Conservation (phyloP, 64 coral and sea anemone species). For the Montipora capricornis region DNA sequence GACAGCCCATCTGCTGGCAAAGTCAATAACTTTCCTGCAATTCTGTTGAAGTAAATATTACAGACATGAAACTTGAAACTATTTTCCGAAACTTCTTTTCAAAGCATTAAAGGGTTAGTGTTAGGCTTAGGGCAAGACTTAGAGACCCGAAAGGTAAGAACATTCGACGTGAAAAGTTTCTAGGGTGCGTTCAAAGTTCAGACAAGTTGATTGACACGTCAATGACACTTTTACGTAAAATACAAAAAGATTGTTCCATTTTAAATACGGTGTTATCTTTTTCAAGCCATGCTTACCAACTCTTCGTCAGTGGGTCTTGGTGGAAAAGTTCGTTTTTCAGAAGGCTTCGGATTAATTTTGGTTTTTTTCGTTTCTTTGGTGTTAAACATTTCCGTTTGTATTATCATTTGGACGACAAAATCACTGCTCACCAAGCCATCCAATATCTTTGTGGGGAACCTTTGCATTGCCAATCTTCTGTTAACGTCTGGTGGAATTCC, state of each 20-base stretch:
- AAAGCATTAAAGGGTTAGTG: too few species aligned
- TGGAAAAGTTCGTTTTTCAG: not conserved
- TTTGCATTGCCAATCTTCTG: slow-evolving; percentile 73
- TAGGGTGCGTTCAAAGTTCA: not conserved
- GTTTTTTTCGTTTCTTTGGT: slow-evolving; percentile 57
- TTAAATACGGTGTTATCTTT: not conserved
- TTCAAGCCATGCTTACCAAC: not conserved
- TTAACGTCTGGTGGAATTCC: slow-evolving; percentile 84
- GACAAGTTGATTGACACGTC: not conserved
- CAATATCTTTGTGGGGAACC: slow-evolving; percentile 79
- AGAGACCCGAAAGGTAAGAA: not conserved
- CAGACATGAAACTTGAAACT: too few species aligned
- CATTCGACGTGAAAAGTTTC: not conserved
- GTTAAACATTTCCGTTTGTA: slow-evolving; percentile 68
- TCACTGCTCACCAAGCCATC: slow-evolving; percentile 57
- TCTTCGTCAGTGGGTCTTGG: not conserved
- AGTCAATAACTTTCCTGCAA: too few species aligned
- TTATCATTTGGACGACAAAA: slow-evolving; percentile 70
- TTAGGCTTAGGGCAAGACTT: not conserved
- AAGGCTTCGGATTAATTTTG: slow-evolving; percentile 55
- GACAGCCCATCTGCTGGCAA: too few species aligned
- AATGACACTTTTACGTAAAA: not conserved
- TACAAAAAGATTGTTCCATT: too few species aligned
- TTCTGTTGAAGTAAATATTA: too few species aligned
- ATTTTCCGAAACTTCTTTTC: too few species aligned